Evolutionary conservation across 2,888 invertebrate genomes (phyloP).

Genomic region (Gibbula magus): DNA sequence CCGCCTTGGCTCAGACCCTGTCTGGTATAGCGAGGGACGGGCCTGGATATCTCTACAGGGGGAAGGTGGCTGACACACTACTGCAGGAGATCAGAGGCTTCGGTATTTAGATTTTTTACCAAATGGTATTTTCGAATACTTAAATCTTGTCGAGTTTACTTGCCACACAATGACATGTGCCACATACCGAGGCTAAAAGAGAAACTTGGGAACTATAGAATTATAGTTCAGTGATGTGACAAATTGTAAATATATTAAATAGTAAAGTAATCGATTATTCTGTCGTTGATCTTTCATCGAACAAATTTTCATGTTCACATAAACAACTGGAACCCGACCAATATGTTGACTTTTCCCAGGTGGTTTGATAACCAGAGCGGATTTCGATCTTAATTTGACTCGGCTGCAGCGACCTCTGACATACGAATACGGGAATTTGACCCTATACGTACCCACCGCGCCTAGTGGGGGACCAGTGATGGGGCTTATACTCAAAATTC

Average conservation of each 20-base stretch:
- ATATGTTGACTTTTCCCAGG: conserved; percentile 33
- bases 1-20: conserved; percentile 83
- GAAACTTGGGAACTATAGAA: no score
- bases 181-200: no score
- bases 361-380: conserved; percentile 41
- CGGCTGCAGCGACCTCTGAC: conserved; percentile 31
- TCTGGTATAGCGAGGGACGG: conserved; percentile 83
- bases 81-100: conserved; percentile 79
- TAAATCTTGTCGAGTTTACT: no score
- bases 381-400: conserved; percentile 40
- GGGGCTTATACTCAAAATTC: conserved; percentile 51
- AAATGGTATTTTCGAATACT: no score
- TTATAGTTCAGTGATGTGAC: no score
- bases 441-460: conserved; percentile 43
- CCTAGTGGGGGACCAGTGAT: conserved; percentile 55
- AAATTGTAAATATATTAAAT: no score
- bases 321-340: not conserved
- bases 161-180: no score
- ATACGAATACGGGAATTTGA: conserved; percentile 43
- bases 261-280: no score
- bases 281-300: not conserved
- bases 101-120: conserved; percentile 29
- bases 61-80: conserved; percentile 82
- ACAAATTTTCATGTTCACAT: not conserved
- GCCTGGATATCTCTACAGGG: conserved; percentile 85